Percentiles rank a stretch among this genome's conserved stretches.
Evolutionary conservation across 2,113 vertebrate species (phyloP).

Genomic region (Archilochus colubris): DNA sequence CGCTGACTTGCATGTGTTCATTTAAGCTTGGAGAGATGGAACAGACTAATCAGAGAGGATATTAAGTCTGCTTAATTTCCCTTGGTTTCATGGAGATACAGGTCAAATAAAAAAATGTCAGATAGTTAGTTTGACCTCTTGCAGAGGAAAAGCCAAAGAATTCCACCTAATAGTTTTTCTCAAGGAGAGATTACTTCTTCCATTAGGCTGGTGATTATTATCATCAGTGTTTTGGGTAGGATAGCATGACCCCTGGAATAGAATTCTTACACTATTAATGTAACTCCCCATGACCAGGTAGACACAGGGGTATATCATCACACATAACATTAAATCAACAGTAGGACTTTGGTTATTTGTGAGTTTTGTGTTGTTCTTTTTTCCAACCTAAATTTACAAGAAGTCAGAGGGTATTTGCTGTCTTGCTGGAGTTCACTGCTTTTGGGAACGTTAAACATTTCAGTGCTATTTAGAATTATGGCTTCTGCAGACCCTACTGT

Average conservation of each 20-base stretch:
- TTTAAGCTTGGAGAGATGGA: not conserved
- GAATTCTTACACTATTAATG: not conserved
- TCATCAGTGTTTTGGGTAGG: not conserved
- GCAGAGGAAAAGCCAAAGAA: not conserved
- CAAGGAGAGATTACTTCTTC: not conserved
- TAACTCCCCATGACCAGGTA: not conserved
- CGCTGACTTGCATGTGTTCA: not conserved
- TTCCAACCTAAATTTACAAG: constrained; percentile 24
- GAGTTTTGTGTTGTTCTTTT: not conserved
- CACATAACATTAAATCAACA: not conserved
- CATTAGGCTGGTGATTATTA: not conserved
- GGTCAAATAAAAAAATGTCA: not conserved
- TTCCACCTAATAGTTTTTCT: not conserved
- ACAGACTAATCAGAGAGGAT: not conserved
- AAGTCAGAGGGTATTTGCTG: not conserved
- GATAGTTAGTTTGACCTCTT: not conserved
- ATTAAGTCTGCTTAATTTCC: not conserved
- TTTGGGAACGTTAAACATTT: not conserved
- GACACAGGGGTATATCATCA: not conserved
- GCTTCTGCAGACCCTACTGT: not conserved
- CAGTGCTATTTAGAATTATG: not conserved
- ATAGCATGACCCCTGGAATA: not conserved
- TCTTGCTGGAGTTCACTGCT: not conserved
- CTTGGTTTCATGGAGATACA: not conserved
- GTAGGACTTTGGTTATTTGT: not conserved